Conservation (phyloP, 2,113 vertebrate species). For the Odocoileus virginianus region DNA sequence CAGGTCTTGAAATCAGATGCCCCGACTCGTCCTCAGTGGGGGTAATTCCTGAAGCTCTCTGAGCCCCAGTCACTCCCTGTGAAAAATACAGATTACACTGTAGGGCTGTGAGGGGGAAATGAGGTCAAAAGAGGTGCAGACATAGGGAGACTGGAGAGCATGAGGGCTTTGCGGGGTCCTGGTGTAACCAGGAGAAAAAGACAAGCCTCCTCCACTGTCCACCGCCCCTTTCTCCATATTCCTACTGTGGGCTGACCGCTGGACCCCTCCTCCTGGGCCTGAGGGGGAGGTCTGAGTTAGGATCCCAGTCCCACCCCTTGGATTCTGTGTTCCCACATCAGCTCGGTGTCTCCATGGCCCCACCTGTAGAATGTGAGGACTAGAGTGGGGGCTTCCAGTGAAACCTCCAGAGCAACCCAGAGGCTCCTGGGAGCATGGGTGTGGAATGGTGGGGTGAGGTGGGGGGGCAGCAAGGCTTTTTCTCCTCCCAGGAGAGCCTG, state of each 20-base stretch:
- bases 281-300: not conserved
- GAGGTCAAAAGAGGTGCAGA: not conserved
- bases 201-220: too few relatives aligned
- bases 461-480: not conserved
- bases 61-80: not conserved
- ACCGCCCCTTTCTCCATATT: not conserved
- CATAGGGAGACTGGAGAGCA: not conserved
- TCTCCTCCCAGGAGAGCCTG: not conserved
- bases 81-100: not conserved
- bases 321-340: not conserved
- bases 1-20: not conserved
- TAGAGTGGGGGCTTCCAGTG: not conserved
- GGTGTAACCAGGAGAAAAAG: not conserved
- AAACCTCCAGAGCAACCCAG: not conserved
- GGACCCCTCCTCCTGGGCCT: not conserved
- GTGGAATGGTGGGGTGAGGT: not conserved
- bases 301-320: not conserved
- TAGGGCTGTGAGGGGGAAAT: not conserved
- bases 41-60: not conserved
- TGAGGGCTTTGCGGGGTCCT: not conserved
- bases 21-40: not conserved
- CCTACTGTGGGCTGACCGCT: not conserved
- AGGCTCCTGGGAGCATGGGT: not conserved
- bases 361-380: not conserved
- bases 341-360: not conserved